These are phyloP conservation scores for Gallirallus australis DNA, from an alignment of 2,797 vertebrate species.

Conservation along the genomic window DNA sequence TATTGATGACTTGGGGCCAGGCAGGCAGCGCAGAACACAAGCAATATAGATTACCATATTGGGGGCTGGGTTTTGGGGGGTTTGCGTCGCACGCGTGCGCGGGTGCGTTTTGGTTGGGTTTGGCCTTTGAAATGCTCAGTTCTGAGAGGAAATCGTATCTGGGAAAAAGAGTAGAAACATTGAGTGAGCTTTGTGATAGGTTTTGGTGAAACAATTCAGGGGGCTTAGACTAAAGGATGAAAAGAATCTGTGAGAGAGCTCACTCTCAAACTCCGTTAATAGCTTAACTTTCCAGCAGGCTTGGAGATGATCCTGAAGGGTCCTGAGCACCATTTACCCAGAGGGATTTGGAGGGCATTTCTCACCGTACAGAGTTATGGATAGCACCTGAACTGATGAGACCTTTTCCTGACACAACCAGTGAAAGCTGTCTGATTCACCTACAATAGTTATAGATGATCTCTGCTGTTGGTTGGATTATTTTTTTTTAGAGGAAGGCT, in stretches of 20 bases:
- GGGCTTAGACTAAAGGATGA: not conserved
- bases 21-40: constrained; percentile 88
- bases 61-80: constrained; percentile 55
- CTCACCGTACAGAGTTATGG: not conserved
- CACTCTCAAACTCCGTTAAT: not conserved
- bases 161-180: not conserved
- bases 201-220: not conserved
- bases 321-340: not conserved
- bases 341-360: not conserved
- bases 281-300: not conserved
- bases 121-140: constrained; percentile 49
- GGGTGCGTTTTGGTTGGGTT: not conserved
- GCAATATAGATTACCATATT: constrained; percentile 88
- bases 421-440: not conserved
- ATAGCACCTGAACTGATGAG: not conserved
- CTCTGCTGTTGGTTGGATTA: not conserved
- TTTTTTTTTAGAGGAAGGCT: not conserved
- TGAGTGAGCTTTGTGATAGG: not conserved
- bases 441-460: not conserved
- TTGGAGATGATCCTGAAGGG: not conserved
- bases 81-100: not conserved
- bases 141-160: constrained; percentile 29
- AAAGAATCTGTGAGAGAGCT: not conserved
- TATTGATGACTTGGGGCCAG: constrained; percentile 92
- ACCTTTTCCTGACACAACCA: not conserved